Evolutionary conservation across 1,140 invertebrate genomes (phyloP), one percentile per base, ranked within the genome.

Genomic region (Megalopta genalis): DNA sequence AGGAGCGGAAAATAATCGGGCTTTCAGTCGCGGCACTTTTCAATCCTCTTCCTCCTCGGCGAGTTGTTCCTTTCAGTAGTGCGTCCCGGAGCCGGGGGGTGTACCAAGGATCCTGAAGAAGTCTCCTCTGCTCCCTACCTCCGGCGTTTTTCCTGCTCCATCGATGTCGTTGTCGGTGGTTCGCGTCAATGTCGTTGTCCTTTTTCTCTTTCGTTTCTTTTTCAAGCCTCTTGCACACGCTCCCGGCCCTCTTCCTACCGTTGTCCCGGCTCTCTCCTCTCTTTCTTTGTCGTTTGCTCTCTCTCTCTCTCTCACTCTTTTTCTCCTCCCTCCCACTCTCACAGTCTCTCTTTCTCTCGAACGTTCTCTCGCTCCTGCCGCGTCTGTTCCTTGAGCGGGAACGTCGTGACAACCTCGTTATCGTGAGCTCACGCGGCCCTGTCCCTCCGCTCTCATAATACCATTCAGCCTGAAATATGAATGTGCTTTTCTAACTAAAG

Each of bases 1-100:
- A 91, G 86, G 85, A 91, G 84, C 85, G 87, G 89, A 89, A 91
- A 88, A 92, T 91, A 90, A 91, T 92, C 90, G 87, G 86, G 82
- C 88, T 90, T 91, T 89, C 87, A 87, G 80, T 68, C 86, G 60
- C 81, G 65, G 64, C 83, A 89, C 88, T 90, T 91, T 88, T 90
- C 88, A 90, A 88, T 89, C 85, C 88, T 86, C 88, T 86, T 88
- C 85, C 84, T 86, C 73, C 71, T 37, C 69, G 62, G 59, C 42
- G 65, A 69, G 82, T 68, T 86, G 85, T 82, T 81, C 82, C 62
- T 85, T 87, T 87, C 81, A 83, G 69, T 72, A 63, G 64, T 54
- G 49, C 67, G 72, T 42, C 60, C 46, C 52, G 60, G 49, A 59
- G 32, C 62, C 39, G 63, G 16, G 68, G 42, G 59, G 12, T 23